phyloP scores from a whole-genome alignment of 2,113 vertebrate genomes.

The Petromus typicus region DNA sequence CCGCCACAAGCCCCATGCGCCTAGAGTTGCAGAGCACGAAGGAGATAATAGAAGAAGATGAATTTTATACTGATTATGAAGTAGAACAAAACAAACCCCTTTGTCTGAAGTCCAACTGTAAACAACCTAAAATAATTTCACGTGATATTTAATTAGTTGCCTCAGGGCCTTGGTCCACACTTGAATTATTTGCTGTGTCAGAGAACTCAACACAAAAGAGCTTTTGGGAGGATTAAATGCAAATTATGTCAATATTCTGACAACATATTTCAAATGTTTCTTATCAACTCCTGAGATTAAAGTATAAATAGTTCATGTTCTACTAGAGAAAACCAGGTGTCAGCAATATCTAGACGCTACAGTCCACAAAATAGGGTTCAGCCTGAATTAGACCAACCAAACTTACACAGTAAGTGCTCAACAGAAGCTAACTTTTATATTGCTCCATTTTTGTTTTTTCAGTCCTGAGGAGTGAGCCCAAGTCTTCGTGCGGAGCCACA shows the following conservation, averaged over 20 bases:
- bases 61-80: neutral
- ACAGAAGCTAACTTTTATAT: neutral
- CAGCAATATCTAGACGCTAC: neutral
- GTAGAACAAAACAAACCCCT: neutral
- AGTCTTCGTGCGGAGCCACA: neutral
- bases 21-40: neutral
- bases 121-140: neutral
- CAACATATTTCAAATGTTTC: neutral
- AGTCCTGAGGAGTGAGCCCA: neutral
- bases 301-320: neutral
- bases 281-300: neutral
- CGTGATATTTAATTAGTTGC: neutral
- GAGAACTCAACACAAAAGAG: neutral
- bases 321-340: neutral
- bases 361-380: neutral
- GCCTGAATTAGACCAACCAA: neutral
- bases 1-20: fast-evolving
- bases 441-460: neutral
- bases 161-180: neutral
- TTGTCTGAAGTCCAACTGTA: neutral
- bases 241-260: neutral
- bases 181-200: slow-evolving; percentile 6
- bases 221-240: neutral
- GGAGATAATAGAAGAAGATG: neutral
- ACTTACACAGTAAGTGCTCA: neutral